phyloP scores from a whole-genome alignment of 2,113 vertebrate species.

The Salvelinus alpinus region DNA sequence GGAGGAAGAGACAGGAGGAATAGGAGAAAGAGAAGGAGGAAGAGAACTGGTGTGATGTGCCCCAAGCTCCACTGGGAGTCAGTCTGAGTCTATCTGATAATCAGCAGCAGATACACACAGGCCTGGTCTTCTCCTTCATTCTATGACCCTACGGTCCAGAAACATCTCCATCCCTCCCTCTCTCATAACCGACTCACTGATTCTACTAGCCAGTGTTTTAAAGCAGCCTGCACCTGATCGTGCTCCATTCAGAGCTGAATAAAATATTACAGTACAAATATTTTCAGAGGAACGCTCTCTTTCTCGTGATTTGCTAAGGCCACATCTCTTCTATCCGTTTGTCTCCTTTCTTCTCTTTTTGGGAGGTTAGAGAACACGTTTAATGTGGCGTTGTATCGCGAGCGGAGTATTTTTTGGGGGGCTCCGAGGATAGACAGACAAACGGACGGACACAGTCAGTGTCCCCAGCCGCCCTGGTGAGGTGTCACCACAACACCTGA shows the following conservation, averaged over 20 bases:
- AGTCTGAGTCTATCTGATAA: slow-evolving; percentile 16
- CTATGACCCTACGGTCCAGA: background rate
- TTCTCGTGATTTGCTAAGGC: slow-evolving; percentile 13
- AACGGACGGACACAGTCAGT: slow-evolving; percentile 24
- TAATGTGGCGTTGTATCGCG: slow-evolving; percentile 21
- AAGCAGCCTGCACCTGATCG: slow-evolving; percentile 6
- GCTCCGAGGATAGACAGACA: slow-evolving; percentile 12
- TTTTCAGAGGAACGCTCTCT: slow-evolving; percentile 44
- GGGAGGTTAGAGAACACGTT: slow-evolving; percentile 4
- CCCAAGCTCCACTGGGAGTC: too few relatives aligned
- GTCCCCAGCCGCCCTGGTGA: slow-evolving; percentile 27
- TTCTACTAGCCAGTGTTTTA: slow-evolving; percentile 1
- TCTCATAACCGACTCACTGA: background rate
- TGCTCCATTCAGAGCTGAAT: slow-evolving; percentile 30
- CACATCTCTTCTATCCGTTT: slow-evolving; percentile 17
- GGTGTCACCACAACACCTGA: slow-evolving; percentile 39
- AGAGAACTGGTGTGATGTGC: background rate
- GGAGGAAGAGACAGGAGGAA: slow-evolving; percentile 4
- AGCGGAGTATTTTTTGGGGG: background rate
- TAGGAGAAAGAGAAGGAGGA: background rate
- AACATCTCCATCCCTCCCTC: background rate
- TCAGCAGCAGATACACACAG: background rate
- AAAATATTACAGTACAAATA: slow-evolving; percentile 46
- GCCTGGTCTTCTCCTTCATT: background rate
- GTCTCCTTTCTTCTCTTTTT: slow-evolving; percentile 4